phyloP scores from a whole-genome alignment of 2,113 vertebrate genomes.

The Pseudopodoces humilis region DNA sequence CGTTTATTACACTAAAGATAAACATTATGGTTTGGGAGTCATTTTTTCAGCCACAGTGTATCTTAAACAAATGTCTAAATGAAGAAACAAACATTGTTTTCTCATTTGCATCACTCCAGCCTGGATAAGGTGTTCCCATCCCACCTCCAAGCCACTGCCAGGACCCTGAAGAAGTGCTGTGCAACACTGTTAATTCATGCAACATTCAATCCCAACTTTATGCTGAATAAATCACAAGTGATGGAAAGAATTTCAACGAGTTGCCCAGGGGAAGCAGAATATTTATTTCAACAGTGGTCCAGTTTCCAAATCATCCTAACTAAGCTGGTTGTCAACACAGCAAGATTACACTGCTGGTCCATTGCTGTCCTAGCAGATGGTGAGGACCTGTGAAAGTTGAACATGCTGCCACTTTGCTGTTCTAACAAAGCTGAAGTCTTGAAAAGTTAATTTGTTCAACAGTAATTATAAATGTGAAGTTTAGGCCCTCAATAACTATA shows the following conservation, averaged over 20 bases:
- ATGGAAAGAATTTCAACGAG: constrained; percentile 21
- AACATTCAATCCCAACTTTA: neutral
- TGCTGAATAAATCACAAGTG: neutral
- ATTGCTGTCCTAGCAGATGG: neutral
- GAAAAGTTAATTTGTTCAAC: constrained; percentile 12
- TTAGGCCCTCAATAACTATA: neutral
- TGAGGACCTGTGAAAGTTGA: constrained; percentile 14
- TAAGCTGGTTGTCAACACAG: constrained; percentile 24
- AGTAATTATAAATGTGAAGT: neutral
- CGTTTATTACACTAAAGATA: neutral
- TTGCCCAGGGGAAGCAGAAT: constrained; percentile 32
- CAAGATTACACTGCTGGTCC: neutral
- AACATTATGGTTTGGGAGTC: neutral
- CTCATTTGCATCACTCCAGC: neutral
- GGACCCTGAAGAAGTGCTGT: neutral
- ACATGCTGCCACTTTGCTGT: neutral
- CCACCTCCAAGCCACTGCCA: neutral
- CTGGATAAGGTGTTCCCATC: neutral
- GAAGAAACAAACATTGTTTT: neutral
- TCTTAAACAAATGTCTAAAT: neutral
- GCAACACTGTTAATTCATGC: neutral
- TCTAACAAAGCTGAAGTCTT: constrained; percentile 6
- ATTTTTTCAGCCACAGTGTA: neutral
- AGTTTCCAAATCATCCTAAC: neutral
- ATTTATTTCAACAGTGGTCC: constrained; percentile 47